Percentiles rank a stretch among this genome's conserved stretches.
phyloP scores from a whole-genome alignment of 1,140 invertebrate genomes.

The Meloidogyne chitwoodi region DNA sequence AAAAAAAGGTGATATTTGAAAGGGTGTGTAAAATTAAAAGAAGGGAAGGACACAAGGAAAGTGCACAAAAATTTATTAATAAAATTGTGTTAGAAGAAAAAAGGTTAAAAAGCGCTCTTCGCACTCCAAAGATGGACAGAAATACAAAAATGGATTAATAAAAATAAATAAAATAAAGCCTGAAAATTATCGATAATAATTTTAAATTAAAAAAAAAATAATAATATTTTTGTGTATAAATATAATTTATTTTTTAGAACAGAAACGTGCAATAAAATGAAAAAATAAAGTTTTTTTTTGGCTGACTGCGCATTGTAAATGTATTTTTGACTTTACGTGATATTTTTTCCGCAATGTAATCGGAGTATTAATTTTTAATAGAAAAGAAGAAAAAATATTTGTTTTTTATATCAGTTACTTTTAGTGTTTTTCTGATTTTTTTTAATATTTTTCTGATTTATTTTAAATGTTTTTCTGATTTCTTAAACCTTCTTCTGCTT shows the following conservation, averaged over 20 bases:
- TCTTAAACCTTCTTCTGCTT: no score
- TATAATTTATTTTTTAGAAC: neutral
- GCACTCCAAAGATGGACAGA: no score
- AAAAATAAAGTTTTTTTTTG: neutral
- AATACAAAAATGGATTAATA: no score
- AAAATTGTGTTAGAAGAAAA: neutral
- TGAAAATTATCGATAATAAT: no score
- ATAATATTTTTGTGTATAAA: neutral
- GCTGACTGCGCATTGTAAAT: neutral
- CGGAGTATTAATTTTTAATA: neutral
- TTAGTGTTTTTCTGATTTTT: no score
- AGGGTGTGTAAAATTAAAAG: neutral
- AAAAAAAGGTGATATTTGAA: neutral
- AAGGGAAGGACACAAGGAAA: neutral
- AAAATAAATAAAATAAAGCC: no score
- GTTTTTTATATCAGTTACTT: neutral
- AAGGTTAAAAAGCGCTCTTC: neutral
- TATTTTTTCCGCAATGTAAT: neutral
- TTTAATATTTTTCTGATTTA: no score
- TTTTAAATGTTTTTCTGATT: no score
- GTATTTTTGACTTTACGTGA: neutral
- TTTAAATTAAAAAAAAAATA: neutral
- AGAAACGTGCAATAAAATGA: neutral
- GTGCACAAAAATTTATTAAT: neutral
- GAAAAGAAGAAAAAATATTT: no score